Percentiles rank a stretch among this genome's conserved stretches.
Conservation (phyloP, 2,113 vertebrate species). For the Eulemur rufifrons region DNA sequence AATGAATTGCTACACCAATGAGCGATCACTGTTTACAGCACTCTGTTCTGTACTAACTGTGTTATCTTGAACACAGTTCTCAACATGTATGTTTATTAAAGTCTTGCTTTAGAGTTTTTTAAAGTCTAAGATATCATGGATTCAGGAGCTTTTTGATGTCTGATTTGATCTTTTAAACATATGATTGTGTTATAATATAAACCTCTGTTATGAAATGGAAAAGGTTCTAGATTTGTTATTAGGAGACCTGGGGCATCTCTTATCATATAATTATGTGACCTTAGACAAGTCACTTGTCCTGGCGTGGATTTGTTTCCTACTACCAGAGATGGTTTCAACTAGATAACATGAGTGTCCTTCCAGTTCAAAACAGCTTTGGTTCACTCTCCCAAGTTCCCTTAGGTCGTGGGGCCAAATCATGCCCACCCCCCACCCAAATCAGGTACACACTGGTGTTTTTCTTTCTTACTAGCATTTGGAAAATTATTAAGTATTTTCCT, state of each 20-base stretch:
- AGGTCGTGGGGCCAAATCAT: neutral
- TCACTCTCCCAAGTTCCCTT: neutral
- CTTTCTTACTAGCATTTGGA: neutral
- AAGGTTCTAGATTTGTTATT: neutral
- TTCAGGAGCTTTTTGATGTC: conserved; percentile 15
- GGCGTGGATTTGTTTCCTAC: neutral
- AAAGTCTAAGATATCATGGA: neutral
- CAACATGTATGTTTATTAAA: conserved; percentile 34
- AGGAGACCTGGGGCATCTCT: neutral
- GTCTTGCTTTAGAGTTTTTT: neutral
- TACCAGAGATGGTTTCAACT: neutral
- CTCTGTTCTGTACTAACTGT: neutral
- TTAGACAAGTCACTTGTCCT: neutral
- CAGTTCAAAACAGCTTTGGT: neutral
- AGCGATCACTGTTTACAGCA: neutral
- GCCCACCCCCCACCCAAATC: neutral
- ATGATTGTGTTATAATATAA: neutral
- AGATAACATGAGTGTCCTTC: neutral
- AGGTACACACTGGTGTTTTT: neutral
- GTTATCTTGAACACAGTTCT: neutral
- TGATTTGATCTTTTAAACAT: conserved; percentile 22
- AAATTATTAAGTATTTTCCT: neutral
- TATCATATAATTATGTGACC: neutral
- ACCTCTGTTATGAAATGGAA: conserved; percentile 18
- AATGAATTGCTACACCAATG: neutral